Percentiles rank a stretch among this genome's conserved stretches.
These are phyloP conservation scores for Tyrophagus putrescentiae DNA, from an alignment of 1,140 invertebrate species.

Conservation along the genomic window DNA sequence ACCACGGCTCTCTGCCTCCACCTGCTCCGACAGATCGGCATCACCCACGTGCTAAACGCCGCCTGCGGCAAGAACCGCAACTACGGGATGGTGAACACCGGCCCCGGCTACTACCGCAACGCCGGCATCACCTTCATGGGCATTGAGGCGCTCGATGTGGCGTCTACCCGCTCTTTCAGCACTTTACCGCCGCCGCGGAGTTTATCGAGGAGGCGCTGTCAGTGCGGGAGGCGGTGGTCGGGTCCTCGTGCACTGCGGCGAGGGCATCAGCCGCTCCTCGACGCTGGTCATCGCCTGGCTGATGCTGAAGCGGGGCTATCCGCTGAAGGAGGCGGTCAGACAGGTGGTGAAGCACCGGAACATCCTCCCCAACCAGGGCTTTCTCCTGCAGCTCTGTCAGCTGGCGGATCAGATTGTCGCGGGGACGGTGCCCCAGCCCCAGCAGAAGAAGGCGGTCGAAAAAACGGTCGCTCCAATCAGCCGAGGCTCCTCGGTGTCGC, in stretches of 20 bases:
- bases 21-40: slow-evolving; percentile 30
- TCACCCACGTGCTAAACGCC: slow-evolving; percentile 37
- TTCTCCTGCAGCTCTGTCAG: slow-evolving; percentile 49
- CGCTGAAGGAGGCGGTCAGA: slow-evolving; percentile 53
- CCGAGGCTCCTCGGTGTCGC: too few species aligned
- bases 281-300: slow-evolving; percentile 65
- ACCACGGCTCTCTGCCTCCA: slow-evolving; percentile 33
- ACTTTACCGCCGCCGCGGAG: slow-evolving; percentile 24
- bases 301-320: slow-evolving; percentile 62
- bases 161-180: slow-evolving; percentile 20
- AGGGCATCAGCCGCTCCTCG: slow-evolving; percentile 67
- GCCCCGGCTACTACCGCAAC: slow-evolving; percentile 23
- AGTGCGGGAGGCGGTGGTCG: not conserved
- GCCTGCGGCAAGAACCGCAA: slow-evolving; percentile 31
- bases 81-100: slow-evolving; percentile 41
- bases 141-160: slow-evolving; percentile 24
- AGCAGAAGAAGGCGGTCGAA: not conserved
- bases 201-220: slow-evolving; percentile 25
- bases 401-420: not conserved
- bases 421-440: not conserved
- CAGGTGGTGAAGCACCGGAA: slow-evolving; percentile 29
- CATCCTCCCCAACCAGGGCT: slow-evolving; percentile 61
- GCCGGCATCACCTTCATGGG: slow-evolving; percentile 24
- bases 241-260: slow-evolving; percentile 43
- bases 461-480: too few species aligned